phyloP scores from a whole-genome alignment of 2,797 vertebrate species.

The Leuciscus waleckii region DNA sequence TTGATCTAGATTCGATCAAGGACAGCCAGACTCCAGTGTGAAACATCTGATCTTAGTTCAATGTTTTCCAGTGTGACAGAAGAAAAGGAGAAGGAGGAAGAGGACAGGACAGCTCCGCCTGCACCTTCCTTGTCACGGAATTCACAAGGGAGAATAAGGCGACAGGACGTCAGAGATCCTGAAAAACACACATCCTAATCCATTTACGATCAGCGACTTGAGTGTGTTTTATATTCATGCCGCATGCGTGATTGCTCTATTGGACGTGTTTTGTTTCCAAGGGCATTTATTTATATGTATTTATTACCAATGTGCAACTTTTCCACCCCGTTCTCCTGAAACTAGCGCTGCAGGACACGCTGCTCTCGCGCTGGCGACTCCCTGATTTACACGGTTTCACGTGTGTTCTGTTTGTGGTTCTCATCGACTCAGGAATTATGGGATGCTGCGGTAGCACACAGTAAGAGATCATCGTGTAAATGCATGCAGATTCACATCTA shows the following conservation, averaged over 20 bases:
- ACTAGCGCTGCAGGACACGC: not conserved
- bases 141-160: not conserved
- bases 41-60: not conserved
- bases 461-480: constrained; percentile 25
- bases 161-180: constrained; percentile 8
- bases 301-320: constrained; percentile 24
- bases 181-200: not conserved
- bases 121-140: not conserved
- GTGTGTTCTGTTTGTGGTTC: not conserved
- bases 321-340: not conserved
- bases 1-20: not conserved
- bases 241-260: not conserved
- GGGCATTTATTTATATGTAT: not conserved
- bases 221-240: not conserved
- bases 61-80: not conserved
- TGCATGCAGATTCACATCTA: not conserved
- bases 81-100: not conserved
- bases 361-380: constrained; percentile 10
- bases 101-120: constrained; percentile 36
- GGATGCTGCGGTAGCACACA: constrained; percentile 58
- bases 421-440: constrained; percentile 41
- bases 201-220: not conserved
- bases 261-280: not conserved
- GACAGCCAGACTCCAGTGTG: not conserved
- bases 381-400: not conserved